Percentiles rank a stretch among this genome's conserved stretches.
phyloP scores from a whole-genome alignment of 2,888 invertebrate genomes.

The Drosophila macrospina region DNA sequence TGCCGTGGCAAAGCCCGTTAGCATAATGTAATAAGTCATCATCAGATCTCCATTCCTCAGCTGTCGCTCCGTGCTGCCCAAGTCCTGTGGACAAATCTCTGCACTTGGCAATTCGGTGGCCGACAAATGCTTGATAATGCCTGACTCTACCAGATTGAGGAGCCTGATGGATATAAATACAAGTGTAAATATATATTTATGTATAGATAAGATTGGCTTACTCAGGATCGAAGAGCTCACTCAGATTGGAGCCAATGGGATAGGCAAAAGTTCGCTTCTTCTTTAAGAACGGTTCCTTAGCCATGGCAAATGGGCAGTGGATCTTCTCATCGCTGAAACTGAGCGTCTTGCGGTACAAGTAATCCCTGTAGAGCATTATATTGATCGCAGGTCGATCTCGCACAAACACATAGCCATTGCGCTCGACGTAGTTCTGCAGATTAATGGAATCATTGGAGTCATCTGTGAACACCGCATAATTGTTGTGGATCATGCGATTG shows the following conservation, averaged over 20 bases:
- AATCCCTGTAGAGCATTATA: conserved; percentile 90
- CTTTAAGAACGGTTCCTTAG: conserved; percentile 89
- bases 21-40: conserved; percentile 92
- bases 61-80: conserved; percentile 92
- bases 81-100: conserved; percentile 92
- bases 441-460: conserved; percentile 84
- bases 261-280: conserved; percentile 91
- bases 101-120: conserved; percentile 89
- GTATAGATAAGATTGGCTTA: conserved; percentile 84
- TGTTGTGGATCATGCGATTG: conserved; percentile 81
- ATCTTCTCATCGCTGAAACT: conserved; percentile 87
- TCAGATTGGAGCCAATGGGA: conserved; percentile 88
- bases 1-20: conserved; percentile 89
- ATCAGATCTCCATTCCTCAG: conserved; percentile 91
- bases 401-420: conserved; percentile 87
- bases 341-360: conserved; percentile 87
- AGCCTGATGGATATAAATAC: conserved; percentile 86
- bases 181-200: not conserved
- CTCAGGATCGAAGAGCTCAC: conserved; percentile 89
- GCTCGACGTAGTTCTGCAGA: conserved; percentile 85
- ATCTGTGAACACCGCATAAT: conserved; percentile 83
- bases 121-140: conserved; percentile 90
- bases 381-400: conserved; percentile 90
- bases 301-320: conserved; percentile 92
- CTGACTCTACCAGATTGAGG: conserved; percentile 90